These are phyloP conservation scores for Oncorhynchus kisutch DNA, from an alignment of 2,113 vertebrate species.

Conservation along the genomic window DNA sequence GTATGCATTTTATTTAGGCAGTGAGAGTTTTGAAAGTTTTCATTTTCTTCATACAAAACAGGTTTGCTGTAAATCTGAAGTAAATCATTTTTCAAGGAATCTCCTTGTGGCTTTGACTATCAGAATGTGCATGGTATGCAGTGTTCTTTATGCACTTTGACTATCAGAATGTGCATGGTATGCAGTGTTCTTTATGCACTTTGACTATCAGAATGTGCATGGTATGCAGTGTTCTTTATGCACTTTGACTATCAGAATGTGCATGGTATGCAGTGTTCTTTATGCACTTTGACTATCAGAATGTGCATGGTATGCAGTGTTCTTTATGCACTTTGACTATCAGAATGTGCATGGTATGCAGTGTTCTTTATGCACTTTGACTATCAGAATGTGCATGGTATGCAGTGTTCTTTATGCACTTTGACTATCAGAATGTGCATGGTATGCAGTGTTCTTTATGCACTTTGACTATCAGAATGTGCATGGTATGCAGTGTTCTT, in stretches of 20 bases:
- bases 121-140: conserved; percentile 7
- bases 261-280: too few relatives aligned
- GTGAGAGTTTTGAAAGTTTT: neutral
- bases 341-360: too few relatives aligned
- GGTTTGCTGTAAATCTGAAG: conserved; percentile 11
- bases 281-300: neutral
- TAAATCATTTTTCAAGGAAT: neutral
- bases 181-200: neutral
- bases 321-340: neutral
- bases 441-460: too few relatives aligned
- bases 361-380: neutral
- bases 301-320: too few relatives aligned
- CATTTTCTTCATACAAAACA: conserved; percentile 12
- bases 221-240: too few relatives aligned
- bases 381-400: too few relatives aligned
- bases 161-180: too few relatives aligned
- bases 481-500: too few relatives aligned
- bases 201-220: too few relatives aligned
- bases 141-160: neutral
- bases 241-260: too few relatives aligned
- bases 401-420: neutral
- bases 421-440: too few relatives aligned
- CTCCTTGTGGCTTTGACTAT: neutral
- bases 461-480: too few relatives aligned
- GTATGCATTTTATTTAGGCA: conserved; percentile 21